Evolutionary conservation across 1,140 invertebrate species (phyloP).

Genomic region (Drosophila nigromelanica): DNA sequence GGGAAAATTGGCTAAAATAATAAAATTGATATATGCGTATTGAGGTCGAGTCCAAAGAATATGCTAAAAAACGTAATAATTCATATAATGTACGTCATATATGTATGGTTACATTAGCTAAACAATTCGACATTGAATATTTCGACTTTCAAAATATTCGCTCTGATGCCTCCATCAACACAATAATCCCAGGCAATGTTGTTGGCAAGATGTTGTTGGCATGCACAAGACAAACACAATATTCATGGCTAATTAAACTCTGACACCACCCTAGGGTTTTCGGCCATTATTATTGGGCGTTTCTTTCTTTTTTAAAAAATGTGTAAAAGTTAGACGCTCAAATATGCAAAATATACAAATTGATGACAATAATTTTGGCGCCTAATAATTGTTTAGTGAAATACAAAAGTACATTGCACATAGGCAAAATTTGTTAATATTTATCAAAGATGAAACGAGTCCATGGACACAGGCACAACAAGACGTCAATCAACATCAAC

Average conservation of each 20-base stretch:
- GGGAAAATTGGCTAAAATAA: not conserved
- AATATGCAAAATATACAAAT: conserved; percentile 33
- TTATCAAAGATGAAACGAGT: conserved; percentile 70
- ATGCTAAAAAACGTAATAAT: too few relatives aligned
- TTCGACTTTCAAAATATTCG: conserved; percentile 16
- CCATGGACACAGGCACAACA: conserved; percentile 55
- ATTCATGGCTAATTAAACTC: conserved; percentile 41
- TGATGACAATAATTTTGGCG: conserved; percentile 38
- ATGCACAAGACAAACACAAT: not conserved
- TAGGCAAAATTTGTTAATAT: conserved; percentile 45
- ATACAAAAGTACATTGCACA: conserved; percentile 42
- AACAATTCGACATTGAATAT: conserved; percentile 33
- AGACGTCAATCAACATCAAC: conserved; percentile 49
- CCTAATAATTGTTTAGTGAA: conserved; percentile 54
- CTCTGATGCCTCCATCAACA: conserved; percentile 1
- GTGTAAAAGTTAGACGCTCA: conserved; percentile 28
- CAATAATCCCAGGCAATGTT: not conserved
- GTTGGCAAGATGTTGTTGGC: not conserved
- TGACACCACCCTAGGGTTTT: not conserved
- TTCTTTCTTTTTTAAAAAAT: not conserved
- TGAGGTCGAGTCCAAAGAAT: not conserved
- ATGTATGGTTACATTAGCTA: conserved; percentile 2
- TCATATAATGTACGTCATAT: not conserved
- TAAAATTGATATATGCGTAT: not conserved
- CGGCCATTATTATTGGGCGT: conserved; percentile 5